A percentile compares a stretch with the other conserved stretches of the same genome.
phyloP scores from a whole-genome alignment of 2,888 invertebrate genomes.

The Tenthredo notha region DNA sequence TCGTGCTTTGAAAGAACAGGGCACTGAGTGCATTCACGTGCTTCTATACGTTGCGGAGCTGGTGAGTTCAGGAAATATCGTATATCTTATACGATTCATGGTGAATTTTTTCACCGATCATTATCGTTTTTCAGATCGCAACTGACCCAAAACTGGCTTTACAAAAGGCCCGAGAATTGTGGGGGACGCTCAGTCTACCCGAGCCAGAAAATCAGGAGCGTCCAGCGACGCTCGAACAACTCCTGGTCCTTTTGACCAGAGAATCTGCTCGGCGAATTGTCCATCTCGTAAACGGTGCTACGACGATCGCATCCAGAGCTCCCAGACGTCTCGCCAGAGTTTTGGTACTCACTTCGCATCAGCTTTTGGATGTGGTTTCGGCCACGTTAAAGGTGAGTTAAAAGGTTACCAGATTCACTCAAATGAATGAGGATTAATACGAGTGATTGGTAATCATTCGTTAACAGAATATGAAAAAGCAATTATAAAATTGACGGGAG shows the following conservation, averaged over 20 bases:
- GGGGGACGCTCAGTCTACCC: conserved; percentile 85
- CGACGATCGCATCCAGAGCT: conserved; percentile 80
- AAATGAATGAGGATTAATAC: neutral
- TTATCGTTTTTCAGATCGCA: conserved; percentile 81
- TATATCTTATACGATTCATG: neutral
- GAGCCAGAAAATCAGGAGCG: conserved; percentile 93
- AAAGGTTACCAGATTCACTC: conserved; percentile 25
- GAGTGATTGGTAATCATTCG: neutral
- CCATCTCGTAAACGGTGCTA: conserved; percentile 88
- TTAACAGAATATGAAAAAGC: neutral
- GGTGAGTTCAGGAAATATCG: conserved; percentile 79
- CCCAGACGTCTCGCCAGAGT: conserved; percentile 78
- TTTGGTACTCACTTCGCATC: conserved; percentile 77
- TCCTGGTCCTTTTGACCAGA: conserved; percentile 87
- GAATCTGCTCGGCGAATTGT: conserved; percentile 89
- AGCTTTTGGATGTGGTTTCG: conserved; percentile 82
- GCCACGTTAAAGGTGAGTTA: conserved; percentile 83
- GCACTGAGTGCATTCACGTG: conserved; percentile 87
- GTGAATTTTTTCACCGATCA: neutral
- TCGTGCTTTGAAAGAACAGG: conserved; percentile 89
- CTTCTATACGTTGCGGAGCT: conserved; percentile 89
- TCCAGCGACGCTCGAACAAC: conserved; percentile 88
- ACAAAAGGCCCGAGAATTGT: conserved; percentile 87
- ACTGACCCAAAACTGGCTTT: conserved; percentile 89
- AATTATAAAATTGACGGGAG: conserved; percentile 40